Evolutionary conservation across 1,140 invertebrate genomes (phyloP), one percentile per base, ranked within the genome.

Genomic region (Drosophila navojoa): DNA sequence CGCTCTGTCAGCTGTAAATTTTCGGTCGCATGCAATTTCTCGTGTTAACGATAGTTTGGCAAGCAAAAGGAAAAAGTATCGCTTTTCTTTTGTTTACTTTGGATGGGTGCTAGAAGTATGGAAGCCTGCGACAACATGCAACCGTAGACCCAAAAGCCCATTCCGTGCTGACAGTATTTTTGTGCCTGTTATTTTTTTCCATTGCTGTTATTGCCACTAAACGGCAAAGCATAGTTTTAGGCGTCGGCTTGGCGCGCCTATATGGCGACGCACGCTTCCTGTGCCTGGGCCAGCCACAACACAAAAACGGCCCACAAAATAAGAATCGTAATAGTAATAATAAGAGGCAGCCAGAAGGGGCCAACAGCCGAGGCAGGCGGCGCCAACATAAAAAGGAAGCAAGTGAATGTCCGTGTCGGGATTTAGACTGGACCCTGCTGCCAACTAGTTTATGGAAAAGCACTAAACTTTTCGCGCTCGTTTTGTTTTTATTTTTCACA

Each of bases 221-320:
- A 89, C 84, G 79, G 59, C 76, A 77, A 89, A 80, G 84, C 80
- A 84, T 89, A 89, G 72, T 89, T 89, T 82, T 63, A 85, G 84
- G 84, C 84, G 84, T 84, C 84, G 84, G 73, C 45, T 69, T 89
- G 84, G 79, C 84, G 84, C 84, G 84, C 85, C 84, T 89, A 84
- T 71, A 89, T 89, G 84, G 79, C 84, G 84, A 80, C 85, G 74
- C 70, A 74, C 74, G 71, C 78, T 89, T 89, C 84, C 84, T 89
- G 84, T 71, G 61, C 71, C 71, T 71, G 55, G 25, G 25, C 40
- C 44, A 71, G 25, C 10, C 19, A 13, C 22, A 66, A 52, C 57
- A 55, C 29, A 27, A 76, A 63, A 77, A 58, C 59, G 35, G 66
- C 68, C 71, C 78, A 61, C 61, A 81, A 86, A 79, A 82, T 84